A percentile compares a stretch with the other conserved stretches of the same genome.
These are phyloP conservation scores for Ancistrus triradiatus DNA, from an alignment of 2,113 vertebrate species.

Conservation along the genomic window DNA sequence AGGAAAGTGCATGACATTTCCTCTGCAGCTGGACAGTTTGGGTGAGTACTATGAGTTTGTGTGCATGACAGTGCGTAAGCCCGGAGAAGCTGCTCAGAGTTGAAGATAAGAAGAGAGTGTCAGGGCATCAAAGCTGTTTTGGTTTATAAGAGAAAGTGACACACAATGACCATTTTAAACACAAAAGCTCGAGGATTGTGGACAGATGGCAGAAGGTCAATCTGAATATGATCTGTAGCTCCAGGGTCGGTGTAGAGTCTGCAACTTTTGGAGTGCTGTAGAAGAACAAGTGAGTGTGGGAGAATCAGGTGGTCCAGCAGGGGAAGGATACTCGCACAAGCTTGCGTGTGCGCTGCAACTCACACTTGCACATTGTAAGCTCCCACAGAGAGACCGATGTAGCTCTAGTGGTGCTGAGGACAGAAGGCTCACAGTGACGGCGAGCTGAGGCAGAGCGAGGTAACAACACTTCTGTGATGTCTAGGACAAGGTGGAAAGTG, in stretches of 20 bases:
- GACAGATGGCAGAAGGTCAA: slow-evolving; percentile 1
- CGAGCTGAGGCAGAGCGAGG: too few relatives aligned
- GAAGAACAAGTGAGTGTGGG: slow-evolving; percentile 13
- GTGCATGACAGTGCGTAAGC: slow-evolving; percentile 6
- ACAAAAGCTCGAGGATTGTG: neutral
- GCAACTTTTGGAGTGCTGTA: neutral
- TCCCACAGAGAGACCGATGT: slow-evolving; percentile 30
- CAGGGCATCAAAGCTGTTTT: neutral
- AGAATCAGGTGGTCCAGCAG: slow-evolving; percentile 40
- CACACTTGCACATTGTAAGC: slow-evolving; percentile 22
- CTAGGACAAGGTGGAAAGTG: neutral
- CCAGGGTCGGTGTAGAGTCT: neutral
- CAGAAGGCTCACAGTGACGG: slow-evolving; percentile 18
- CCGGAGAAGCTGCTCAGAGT: too few relatives aligned
- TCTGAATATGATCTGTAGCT: neutral
- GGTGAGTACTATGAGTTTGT: slow-evolving; percentile 42
- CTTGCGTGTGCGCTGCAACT: neutral
- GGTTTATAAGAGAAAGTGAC: neutral
- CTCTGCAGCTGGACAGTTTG: slow-evolving; percentile 55
- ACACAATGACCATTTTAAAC: neutral
- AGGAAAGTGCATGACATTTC: slow-evolving; percentile 46
- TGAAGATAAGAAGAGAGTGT: neutral
- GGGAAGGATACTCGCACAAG: slow-evolving; percentile 19
- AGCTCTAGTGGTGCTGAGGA: slow-evolving; percentile 29
- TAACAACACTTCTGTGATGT: neutral